A percentile compares a stretch with the other conserved stretches of the same genome.
These are phyloP conservation scores for Clytia hemisphaerica DNA, from an alignment of 30 jellyfish, hydroid and myxozoan genomes.

Conservation along the genomic window DNA sequence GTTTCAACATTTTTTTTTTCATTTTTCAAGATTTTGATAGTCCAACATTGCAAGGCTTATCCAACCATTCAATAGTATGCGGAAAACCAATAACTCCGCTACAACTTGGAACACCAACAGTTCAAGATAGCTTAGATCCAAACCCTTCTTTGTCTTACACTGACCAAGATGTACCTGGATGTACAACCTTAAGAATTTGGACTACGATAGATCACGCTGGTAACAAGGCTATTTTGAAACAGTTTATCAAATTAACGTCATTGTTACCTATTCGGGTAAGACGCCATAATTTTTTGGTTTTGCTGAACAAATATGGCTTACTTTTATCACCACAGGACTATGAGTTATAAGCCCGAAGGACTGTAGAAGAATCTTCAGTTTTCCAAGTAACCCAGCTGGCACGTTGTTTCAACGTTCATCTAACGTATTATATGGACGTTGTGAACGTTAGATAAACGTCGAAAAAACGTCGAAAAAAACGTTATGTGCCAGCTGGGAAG, in stretches of 20 bases:
- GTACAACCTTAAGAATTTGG: slow-evolving; percentile 7
- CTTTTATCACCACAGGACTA: background rate
- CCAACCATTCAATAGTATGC: background rate
- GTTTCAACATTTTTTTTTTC: too few species aligned
- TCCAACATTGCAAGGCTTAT: background rate
- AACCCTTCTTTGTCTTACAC: slow-evolving; percentile 4
- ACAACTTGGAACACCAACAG: slow-evolving; percentile 16
- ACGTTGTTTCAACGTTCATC: too few species aligned
- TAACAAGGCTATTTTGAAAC: background rate
- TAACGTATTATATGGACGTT: too few species aligned
- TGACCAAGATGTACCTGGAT: background rate
- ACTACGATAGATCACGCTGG: slow-evolving; percentile 15
- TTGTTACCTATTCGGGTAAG: too few species aligned
- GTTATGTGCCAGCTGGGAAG: too few species aligned
- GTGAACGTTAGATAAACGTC: too few species aligned
- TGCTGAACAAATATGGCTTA: background rate
- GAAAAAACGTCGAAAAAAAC: too few species aligned
- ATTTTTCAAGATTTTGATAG: slow-evolving; percentile 3
- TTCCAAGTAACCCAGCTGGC: too few species aligned
- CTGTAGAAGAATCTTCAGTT: too few species aligned
- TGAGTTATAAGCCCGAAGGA: too few species aligned
- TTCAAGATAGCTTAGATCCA: background rate
- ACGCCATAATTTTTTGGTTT: background rate
- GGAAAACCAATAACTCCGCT: slow-evolving; percentile 7
- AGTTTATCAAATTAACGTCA: background rate